Conservation (phyloP, 1,140 invertebrate species). For the Drosophila dunni region DNA sequence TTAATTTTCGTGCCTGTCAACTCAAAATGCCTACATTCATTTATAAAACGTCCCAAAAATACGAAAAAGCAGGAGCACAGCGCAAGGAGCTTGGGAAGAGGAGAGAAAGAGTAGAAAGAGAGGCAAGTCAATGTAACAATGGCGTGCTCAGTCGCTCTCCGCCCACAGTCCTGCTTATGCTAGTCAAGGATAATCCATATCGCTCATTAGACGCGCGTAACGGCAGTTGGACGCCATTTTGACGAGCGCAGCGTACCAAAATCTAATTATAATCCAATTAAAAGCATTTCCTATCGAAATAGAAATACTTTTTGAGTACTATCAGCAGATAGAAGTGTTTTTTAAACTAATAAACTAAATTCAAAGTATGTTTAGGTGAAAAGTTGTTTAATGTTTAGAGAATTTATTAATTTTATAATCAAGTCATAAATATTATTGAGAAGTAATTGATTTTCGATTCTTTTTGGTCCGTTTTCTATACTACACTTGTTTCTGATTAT, state of each 20-base stretch:
- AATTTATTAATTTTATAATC: too few species aligned
- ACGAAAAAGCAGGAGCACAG: constrained; percentile 27
- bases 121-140: constrained; percentile 18
- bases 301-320: too few species aligned
- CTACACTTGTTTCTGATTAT: too few species aligned
- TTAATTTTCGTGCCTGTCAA: constrained; percentile 84
- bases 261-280: not conserved
- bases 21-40: constrained; percentile 83
- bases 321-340: too few species aligned
- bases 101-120: not conserved
- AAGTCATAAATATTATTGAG: too few species aligned
- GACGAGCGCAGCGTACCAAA: constrained; percentile 35
- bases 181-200: constrained; percentile 75
- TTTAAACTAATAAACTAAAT: too few species aligned
- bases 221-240: constrained; percentile 65
- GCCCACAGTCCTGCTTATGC: not conserved
- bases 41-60: constrained; percentile 79
- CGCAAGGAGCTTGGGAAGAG: not conserved
- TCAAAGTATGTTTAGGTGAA: too few species aligned
- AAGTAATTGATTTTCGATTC: too few species aligned
- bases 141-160: constrained; percentile 9
- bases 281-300: too few species aligned
- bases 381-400: too few species aligned
- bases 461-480: too few species aligned
- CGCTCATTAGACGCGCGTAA: constrained; percentile 56